phyloP scores from a whole-genome alignment of 2,888 invertebrate species.

The Drosophila subquinaria region DNA sequence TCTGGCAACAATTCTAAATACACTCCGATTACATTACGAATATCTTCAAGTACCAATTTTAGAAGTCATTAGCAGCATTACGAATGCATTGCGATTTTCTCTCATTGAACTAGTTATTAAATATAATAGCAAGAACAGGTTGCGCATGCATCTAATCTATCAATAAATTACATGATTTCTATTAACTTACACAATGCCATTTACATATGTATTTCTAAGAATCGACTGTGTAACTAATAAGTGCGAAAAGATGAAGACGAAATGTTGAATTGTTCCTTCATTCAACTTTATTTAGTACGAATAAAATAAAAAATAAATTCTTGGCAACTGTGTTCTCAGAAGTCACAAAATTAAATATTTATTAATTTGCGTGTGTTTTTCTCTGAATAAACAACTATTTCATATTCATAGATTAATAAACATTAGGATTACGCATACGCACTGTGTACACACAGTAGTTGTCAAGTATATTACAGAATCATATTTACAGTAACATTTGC shows the following conservation, averaged over 20 bases:
- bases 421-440: neutral
- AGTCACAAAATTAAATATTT: conserved; percentile 5
- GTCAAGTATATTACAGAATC: neutral
- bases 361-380: neutral
- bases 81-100: neutral
- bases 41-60: conserved; percentile 18
- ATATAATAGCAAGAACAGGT: conserved; percentile 6
- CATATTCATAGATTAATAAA: neutral
- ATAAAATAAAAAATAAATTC: neutral
- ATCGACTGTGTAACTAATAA: neutral
- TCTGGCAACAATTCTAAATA: conserved; percentile 8
- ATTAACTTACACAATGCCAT: neutral
- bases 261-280: no score
- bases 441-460: neutral
- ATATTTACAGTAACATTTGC: no score
- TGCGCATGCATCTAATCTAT: conserved; percentile 6
- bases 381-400: neutral
- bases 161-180: conserved; percentile 8
- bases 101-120: neutral
- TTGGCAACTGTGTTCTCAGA: neutral
- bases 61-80: conserved; percentile 11
- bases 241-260: neutral
- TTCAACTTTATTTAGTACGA: no score
- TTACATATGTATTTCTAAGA: neutral
- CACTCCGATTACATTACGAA: conserved; percentile 9